Evolutionary conservation across 2,888 invertebrate species (phyloP).

Genomic region (Dicyrtoma fusca): DNA sequence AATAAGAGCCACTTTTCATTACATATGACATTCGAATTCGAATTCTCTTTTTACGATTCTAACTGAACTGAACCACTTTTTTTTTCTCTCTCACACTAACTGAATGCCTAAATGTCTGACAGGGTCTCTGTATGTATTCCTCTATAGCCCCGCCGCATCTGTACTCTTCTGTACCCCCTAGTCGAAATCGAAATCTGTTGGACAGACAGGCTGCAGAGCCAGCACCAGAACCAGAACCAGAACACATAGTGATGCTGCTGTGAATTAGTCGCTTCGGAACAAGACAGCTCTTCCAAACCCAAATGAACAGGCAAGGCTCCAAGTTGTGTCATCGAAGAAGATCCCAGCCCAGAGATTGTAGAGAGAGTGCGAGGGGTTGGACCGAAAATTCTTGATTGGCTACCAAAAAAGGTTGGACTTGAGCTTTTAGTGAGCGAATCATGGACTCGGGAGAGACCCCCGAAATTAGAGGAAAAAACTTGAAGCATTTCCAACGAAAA

Average conservation of each 20-base stretch:
- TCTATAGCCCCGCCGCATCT: too few species aligned
- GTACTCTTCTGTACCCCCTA: too few species aligned
- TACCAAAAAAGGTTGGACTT: constrained; percentile 25
- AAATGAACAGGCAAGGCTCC: too few species aligned
- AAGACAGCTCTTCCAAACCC: too few species aligned
- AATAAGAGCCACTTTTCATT: constrained; percentile 33
- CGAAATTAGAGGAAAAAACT: not conserved
- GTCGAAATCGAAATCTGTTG: too few species aligned
- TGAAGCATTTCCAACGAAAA: too few species aligned
- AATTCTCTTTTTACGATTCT: constrained; percentile 4
- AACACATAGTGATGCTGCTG: too few species aligned
- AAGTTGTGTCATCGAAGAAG: too few species aligned
- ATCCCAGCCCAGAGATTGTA: constrained; percentile 2
- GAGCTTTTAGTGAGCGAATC: not conserved
- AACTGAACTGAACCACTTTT: constrained; percentile 18
- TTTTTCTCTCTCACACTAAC: constrained; percentile 1
- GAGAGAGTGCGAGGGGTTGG: not conserved
- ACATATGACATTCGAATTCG: constrained; percentile 18
- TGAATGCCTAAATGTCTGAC: too few species aligned
- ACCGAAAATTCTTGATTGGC: constrained; percentile 17
- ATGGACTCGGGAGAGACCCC: not conserved
- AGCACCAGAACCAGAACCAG: too few species aligned
- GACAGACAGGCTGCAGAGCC: too few species aligned
- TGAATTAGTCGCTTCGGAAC: too few species aligned
- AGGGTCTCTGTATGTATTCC: not conserved